These are phyloP conservation scores for Ditylenchus weischeri DNA, from an alignment of 2,888 invertebrate genomes.

Conservation along the genomic window DNA sequence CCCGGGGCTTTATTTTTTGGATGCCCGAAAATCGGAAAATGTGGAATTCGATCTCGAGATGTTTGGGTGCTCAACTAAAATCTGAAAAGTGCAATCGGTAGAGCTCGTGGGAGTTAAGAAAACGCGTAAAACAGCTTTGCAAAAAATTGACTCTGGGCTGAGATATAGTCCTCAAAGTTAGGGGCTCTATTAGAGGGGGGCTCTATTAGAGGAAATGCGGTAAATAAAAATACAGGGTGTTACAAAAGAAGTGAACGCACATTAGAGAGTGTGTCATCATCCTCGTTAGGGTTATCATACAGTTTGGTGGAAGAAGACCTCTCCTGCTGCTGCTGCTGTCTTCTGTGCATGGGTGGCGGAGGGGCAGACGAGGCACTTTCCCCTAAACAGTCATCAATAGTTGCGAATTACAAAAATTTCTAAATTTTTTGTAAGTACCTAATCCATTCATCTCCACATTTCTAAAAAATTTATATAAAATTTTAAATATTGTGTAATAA, in stretches of 20 bases:
- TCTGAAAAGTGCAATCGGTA: too few relatives aligned
- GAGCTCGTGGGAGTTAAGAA: too few relatives aligned
- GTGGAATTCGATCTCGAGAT: too few relatives aligned
- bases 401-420: not conserved
- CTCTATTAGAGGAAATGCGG: too few relatives aligned
- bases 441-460: not conserved
- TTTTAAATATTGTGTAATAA: not conserved
- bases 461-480: not conserved
- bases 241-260: not conserved
- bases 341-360: constrained; percentile 1
- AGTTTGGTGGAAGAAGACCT: not conserved
- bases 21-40: too few relatives aligned
- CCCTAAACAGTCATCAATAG: not conserved
- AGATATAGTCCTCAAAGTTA: too few relatives aligned
- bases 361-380: not conserved
- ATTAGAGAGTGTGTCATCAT: constrained; percentile 5
- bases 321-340: not conserved
- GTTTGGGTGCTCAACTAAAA: too few relatives aligned
- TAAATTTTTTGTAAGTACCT: not conserved
- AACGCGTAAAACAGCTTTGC: too few relatives aligned
- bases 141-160: too few relatives aligned
- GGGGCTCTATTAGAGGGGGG: too few relatives aligned
- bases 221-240: too few relatives aligned
- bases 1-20: too few relatives aligned
- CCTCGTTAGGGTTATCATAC: not conserved